These are phyloP conservation scores for Agrotis ipsilon DNA, from an alignment of 2,888 invertebrate species.

Conservation along the genomic window DNA sequence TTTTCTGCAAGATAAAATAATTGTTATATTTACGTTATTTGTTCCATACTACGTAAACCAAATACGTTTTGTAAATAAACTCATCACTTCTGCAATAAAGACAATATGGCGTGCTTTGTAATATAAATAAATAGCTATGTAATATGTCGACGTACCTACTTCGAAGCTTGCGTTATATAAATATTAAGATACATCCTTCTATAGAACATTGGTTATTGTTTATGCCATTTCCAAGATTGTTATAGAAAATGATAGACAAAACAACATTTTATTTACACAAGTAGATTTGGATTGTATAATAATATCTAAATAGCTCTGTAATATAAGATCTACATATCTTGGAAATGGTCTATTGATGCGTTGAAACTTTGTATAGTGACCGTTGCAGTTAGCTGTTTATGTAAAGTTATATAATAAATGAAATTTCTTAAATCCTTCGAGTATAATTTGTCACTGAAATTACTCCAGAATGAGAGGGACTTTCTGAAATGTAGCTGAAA, in stretches of 20 bases:
- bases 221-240: constrained; percentile 54
- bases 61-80: constrained; percentile 62
- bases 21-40: constrained; percentile 32
- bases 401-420: constrained; percentile 85
- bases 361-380: constrained; percentile 70
- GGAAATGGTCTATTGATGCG: constrained; percentile 60
- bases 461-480: constrained; percentile 22
- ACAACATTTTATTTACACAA: constrained; percentile 39
- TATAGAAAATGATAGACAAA: constrained; percentile 33
- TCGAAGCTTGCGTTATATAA: constrained; percentile 50
- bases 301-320: constrained; percentile 33
- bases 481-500: constrained; percentile 47
- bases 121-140: constrained; percentile 74
- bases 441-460: constrained; percentile 58
- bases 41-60: constrained; percentile 34
- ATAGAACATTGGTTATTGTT: constrained; percentile 54
- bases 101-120: constrained; percentile 88
- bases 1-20: constrained; percentile 40
- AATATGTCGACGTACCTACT: constrained; percentile 53
- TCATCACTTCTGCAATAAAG: constrained; percentile 78
- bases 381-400: constrained; percentile 85
- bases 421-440: constrained; percentile 73
- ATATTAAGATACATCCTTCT: constrained; percentile 34
- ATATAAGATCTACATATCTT: constrained; percentile 59
- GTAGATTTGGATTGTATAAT: constrained; percentile 27